A percentile compares a stretch with the other conserved stretches of the same genome.
Evolutionary conservation across 2,113 vertebrate genomes (phyloP).

Genomic region (Phylloscopus trochilus): DNA sequence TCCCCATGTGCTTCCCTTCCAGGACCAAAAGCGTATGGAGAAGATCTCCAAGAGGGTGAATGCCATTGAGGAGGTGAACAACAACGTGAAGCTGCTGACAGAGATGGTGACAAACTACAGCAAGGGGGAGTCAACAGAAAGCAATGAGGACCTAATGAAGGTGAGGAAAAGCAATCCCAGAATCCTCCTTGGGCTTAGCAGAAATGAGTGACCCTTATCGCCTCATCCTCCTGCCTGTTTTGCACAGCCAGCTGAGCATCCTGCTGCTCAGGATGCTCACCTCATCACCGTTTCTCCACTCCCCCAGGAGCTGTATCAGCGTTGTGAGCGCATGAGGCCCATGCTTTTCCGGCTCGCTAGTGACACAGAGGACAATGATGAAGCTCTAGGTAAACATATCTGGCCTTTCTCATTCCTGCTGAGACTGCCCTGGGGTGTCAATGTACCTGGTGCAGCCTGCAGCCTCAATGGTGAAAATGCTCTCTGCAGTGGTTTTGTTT

Average conservation of each 20-base stretch:
- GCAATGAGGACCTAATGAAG: conserved; percentile 94
- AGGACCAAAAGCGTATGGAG: conserved; percentile 97
- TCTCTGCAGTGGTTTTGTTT: not conserved
- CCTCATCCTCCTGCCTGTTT: not conserved
- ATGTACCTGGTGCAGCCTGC: not conserved
- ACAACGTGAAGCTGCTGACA: conserved; percentile 89
- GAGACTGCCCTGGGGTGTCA: not conserved
- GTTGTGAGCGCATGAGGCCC: conserved; percentile 96
- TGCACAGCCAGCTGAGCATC: not conserved
- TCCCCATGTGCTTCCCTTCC: not conserved
- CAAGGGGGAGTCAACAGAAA: conserved; percentile 76
- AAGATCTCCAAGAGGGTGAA: conserved; percentile 95
- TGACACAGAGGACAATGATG: conserved; percentile 97
- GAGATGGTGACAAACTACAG: conserved; percentile 91
- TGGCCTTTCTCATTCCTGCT: not conserved
- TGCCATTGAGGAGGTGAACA: conserved; percentile 95
- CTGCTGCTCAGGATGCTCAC: not conserved
- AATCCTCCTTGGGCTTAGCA: not conserved
- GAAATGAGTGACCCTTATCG: not conserved
- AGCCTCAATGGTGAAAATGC: rapidly evolving
- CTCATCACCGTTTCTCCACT: not conserved
- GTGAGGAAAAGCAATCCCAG: conserved; percentile 56
- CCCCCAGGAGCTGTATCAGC: conserved; percentile 90
- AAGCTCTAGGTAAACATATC: conserved; percentile 84
- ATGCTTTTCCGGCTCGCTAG: conserved; percentile 93